Evolutionary conservation across 2,113 vertebrate genomes (phyloP).

Genomic region (Cyprinodon tularosa): DNA sequence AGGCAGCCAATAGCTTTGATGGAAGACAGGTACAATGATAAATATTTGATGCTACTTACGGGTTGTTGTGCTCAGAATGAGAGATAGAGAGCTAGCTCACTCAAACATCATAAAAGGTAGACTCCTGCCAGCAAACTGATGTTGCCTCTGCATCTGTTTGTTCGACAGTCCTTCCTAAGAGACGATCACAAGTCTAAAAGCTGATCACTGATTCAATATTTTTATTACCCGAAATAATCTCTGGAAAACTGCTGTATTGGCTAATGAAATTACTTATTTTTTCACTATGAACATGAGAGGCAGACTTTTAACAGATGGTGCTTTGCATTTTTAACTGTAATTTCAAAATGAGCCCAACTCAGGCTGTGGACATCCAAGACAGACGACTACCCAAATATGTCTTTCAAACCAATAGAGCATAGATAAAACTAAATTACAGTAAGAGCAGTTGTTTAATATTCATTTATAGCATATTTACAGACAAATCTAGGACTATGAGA

Average conservation of each 20-base stretch:
- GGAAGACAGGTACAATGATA: slow-evolving; percentile 81
- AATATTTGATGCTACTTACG: slow-evolving; percentile 85
- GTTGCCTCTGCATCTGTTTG: slow-evolving; percentile 11
- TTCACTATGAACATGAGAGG: not conserved
- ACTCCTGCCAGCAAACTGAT: slow-evolving; percentile 12
- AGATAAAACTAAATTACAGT: not conserved
- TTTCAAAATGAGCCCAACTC: not conserved
- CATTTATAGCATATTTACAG: slow-evolving; percentile 4
- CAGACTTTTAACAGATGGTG: slow-evolving; percentile 3
- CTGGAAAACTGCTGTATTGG: slow-evolving; percentile 20
- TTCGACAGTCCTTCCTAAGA: slow-evolving; percentile 8
- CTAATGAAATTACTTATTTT: not conserved
- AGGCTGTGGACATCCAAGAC: not conserved
- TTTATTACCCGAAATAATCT: slow-evolving; percentile 18
- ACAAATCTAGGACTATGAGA: slow-evolving; percentile 2
- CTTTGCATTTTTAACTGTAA: not conserved
- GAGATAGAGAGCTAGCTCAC: slow-evolving; percentile 29
- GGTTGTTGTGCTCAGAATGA: slow-evolving; percentile 72
- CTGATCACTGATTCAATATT: slow-evolving; percentile 20
- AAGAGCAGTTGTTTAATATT: slow-evolving; percentile 2
- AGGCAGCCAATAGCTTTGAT: slow-evolving; percentile 82
- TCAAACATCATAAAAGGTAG: slow-evolving; percentile 38
- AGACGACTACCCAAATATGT: not conserved
- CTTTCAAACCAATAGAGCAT: slow-evolving; percentile 8
- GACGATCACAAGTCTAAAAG: slow-evolving; percentile 19